These are phyloP conservation scores for Butorides virescens DNA, from an alignment of 2,113 vertebrate genomes.

Conservation along the genomic window DNA sequence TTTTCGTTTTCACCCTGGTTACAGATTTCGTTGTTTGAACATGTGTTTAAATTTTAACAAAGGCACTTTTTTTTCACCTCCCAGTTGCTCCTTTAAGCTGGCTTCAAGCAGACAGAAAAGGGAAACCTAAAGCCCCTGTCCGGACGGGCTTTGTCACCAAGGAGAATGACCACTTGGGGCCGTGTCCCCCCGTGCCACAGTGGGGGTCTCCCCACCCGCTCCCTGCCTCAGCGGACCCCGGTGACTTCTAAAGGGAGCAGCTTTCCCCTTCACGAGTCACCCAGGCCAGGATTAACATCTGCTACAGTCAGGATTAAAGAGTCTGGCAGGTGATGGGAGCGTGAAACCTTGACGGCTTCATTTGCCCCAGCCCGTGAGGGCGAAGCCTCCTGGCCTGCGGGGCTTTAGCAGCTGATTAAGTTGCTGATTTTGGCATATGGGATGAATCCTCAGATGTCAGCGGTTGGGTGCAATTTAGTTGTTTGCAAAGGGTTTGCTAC, in stretches of 20 bases:
- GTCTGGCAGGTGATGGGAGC: background rate
- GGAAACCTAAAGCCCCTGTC: background rate
- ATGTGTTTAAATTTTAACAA: background rate
- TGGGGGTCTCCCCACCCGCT: background rate
- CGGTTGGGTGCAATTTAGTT: background rate
- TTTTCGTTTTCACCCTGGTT: background rate
- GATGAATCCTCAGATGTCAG: background rate
- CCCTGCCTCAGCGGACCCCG: background rate
- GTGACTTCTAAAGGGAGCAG: background rate
- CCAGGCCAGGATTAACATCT: background rate
- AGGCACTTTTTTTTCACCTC: background rate
- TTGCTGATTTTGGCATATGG: background rate
- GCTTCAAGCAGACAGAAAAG: background rate
- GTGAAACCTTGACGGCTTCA: background rate
- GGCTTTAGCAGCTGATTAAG: background rate
- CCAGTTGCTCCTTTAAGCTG: background rate
- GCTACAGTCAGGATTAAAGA: background rate
- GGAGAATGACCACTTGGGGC: fast-evolving
- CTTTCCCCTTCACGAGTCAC: background rate
- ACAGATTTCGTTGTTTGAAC: background rate
- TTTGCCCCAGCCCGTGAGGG: background rate
- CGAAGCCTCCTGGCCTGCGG: fast-evolving
- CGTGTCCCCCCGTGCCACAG: fast-evolving
- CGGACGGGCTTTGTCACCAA: fast-evolving
- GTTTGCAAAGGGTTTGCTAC: background rate